Base-by-base conservation (phyloP, 2,113 vertebrate species). In the Gadus chalcogrammus region DNA sequence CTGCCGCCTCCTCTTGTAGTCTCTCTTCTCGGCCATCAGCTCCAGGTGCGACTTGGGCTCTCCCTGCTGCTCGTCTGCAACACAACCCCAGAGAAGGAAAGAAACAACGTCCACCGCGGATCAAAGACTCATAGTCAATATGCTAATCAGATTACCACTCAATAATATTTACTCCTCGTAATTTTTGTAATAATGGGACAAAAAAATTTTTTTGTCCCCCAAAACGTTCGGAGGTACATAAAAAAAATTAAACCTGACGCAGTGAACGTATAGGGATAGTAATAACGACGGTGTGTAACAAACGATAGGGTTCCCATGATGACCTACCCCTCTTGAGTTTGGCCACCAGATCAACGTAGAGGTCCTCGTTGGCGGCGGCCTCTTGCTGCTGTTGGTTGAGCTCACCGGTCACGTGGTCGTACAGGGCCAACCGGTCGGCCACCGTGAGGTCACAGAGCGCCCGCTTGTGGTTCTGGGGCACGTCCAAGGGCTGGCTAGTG, bases 21-120 rank as follows among this genome's bases (percentile, higher is more conserved):
- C 97, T 78, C 97, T 93, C 94, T 98, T 99, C 91, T 99, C 97
- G 17, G 97, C 97, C 87, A 99, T 90, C 67, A 98, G 93, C 93
- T 99, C 97, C 78, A 99, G 93, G 67, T 98, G 96, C 60, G 97
- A 96, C 83, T 99, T 99, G 0, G 96, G 97, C 60, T 93, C 94
- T 62, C 94, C 96, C 79, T 94, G 93, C 61, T 92, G 82, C 1
- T 96, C 95, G 77, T 90, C 96, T 98, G 75, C 95, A 97, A 75
- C n/a, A 55, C 18, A 73, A 18, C 66, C 27, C 87, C 76, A n/a
- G 16, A 52, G 7, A 22, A 27, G n/a, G 48, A 7, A 31, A 17
- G 11, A 48, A 48, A 48, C 8, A 48, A 48, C 42, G 42, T 48
- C 11, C 11, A 48, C 8, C 42, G 6, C 31, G 31, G 31, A 1